A percentile compares a stretch with the other conserved stretches of the same genome.
phyloP scores from a whole-genome alignment of 2,797 vertebrate species.

The Rhinoraja longicauda region DNA sequence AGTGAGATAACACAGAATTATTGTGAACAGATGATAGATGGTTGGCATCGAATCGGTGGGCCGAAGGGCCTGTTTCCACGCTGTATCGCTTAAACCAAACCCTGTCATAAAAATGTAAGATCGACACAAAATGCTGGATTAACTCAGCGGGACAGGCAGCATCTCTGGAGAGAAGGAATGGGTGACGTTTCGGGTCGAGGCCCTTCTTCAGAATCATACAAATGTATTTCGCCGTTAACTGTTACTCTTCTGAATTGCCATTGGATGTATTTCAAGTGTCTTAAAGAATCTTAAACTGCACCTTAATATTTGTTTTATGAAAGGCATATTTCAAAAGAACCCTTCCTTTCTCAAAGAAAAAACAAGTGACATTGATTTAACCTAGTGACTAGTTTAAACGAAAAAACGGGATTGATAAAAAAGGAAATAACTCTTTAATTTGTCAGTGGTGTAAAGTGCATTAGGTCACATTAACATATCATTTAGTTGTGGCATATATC shows the following conservation, averaged over 20 bases:
- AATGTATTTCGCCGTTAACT: not conserved
- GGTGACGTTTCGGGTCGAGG: no score
- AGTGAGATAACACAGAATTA: no score
- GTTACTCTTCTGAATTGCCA: not conserved
- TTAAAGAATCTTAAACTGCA: not conserved
- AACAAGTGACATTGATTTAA: not conserved
- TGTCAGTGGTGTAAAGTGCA: conserved; percentile 33
- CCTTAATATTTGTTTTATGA: not conserved
- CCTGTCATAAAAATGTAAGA: no score
- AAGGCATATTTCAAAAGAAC: not conserved
- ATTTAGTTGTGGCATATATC: conserved; percentile 22
- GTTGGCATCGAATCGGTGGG: no score
- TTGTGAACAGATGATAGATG: no score
- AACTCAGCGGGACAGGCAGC: no score
- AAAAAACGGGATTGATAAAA: not conserved
- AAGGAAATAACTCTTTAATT: conserved; percentile 21
- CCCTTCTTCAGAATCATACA: no score
- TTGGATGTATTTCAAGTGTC: not conserved
- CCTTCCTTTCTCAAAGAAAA: not conserved
- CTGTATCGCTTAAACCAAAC: no score
- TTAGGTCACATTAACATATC: conserved; percentile 28
- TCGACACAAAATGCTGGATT: no score
- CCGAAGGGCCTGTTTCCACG: no score
- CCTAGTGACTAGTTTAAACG: not conserved
- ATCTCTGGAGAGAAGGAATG: no score